Conservation (phyloP, 2,888 invertebrate genomes). For the Cryptocephalus moraei region DNA sequence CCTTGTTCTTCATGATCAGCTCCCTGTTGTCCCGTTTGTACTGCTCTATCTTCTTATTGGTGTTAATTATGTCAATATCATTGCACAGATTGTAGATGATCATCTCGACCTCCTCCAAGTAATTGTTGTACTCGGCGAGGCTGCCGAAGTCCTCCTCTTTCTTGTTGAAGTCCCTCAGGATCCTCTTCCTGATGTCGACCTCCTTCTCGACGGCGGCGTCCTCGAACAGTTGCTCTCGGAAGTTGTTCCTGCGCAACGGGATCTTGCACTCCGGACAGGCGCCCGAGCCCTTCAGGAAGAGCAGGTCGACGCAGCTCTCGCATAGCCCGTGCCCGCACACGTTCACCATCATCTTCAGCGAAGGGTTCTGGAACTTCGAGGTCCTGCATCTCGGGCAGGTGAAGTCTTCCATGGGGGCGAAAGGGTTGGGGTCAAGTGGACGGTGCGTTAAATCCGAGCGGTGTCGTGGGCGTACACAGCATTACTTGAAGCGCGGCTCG, state of each 20-base stretch:
- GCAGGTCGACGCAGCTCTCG: slow-evolving; percentile 91
- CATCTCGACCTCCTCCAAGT: slow-evolving; percentile 88
- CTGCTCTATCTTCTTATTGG: slow-evolving; percentile 82
- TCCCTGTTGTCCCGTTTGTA: slow-evolving; percentile 88
- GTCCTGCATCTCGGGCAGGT: slow-evolving; percentile 95
- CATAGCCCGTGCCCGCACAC: slow-evolving; percentile 96
- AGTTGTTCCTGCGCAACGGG: slow-evolving; percentile 78
- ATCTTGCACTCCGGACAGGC: slow-evolving; percentile 91
- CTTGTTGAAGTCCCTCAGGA: slow-evolving; percentile 87
- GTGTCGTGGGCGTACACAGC: no score
- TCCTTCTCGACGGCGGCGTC: slow-evolving; percentile 96
- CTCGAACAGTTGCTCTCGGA: slow-evolving; percentile 91
- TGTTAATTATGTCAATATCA: slow-evolving; percentile 79
- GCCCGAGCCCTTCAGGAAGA: slow-evolving; percentile 94
- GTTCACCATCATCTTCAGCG: slow-evolving; percentile 94
- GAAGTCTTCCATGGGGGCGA: slow-evolving; percentile 59
- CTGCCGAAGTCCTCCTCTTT: slow-evolving; percentile 86
- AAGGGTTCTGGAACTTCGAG: slow-evolving; percentile 93
- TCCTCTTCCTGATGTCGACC: slow-evolving; percentile 83
- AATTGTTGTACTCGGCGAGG: slow-evolving; percentile 85
- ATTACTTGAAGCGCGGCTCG: no score
- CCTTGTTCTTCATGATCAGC: slow-evolving; percentile 69
- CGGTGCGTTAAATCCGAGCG: no score
- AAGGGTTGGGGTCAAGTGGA: no score
- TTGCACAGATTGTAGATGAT: slow-evolving; percentile 85